phyloP scores from a whole-genome alignment of 2,888 invertebrate species.

The Eupithecia exiguata region DNA sequence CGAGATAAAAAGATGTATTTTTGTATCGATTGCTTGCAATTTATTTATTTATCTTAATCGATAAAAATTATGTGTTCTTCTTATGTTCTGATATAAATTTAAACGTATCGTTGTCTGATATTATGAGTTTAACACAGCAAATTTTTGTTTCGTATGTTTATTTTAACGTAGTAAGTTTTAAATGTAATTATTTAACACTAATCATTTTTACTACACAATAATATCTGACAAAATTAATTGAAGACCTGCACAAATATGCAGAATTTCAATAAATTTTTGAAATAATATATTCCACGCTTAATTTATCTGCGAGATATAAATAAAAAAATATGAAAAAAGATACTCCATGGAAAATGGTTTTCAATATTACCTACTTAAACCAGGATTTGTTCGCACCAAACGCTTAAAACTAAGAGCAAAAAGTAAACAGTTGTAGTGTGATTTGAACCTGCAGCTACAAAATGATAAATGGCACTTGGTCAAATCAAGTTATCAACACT shows the following conservation, averaged over 20 bases:
- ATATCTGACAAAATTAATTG: background rate
- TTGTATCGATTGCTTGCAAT: slow-evolving; percentile 46
- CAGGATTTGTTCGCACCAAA: background rate
- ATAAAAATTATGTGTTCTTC: slow-evolving; percentile 39
- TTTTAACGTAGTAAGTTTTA: too few relatives aligned
- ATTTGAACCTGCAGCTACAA: background rate
- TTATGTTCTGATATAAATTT: slow-evolving; percentile 8
- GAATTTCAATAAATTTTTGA: background rate
- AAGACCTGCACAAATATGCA: too few relatives aligned
- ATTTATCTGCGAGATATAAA: background rate
- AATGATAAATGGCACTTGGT: background rate
- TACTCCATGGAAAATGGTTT: background rate
- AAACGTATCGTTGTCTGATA: slow-evolving; percentile 14
- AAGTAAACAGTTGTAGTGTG: background rate
- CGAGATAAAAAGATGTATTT: slow-evolving; percentile 42
- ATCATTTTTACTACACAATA: background rate
- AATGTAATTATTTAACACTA: too few relatives aligned
- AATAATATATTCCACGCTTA: background rate
- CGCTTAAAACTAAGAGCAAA: background rate
- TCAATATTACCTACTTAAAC: background rate
- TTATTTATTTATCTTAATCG: slow-evolving; percentile 30
- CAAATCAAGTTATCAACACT: background rate
- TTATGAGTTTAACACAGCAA: slow-evolving; percentile 31
- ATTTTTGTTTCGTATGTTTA: slow-evolving; percentile 23
- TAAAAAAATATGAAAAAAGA: background rate